phyloP scores from a whole-genome alignment of 2,797 vertebrate species.

The Aselliscus stoliczkanus region DNA sequence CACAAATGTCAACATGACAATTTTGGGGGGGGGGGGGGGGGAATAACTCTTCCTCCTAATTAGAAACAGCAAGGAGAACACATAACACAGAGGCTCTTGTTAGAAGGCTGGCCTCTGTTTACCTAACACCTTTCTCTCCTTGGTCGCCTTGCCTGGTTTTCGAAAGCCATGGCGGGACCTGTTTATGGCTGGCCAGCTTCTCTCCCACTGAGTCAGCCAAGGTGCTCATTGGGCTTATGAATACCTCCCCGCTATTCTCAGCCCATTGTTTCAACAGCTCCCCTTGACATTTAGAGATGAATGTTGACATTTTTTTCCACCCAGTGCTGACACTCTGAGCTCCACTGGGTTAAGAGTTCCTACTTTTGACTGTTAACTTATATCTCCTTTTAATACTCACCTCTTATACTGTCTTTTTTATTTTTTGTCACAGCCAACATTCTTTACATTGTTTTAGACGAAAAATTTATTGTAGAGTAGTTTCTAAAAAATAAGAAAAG shows the following conservation, averaged over 20 bases:
- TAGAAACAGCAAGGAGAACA: neutral
- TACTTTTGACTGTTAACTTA: neutral
- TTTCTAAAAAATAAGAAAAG: constrained; percentile 20
- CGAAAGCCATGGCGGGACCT: neutral
- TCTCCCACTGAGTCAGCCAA: neutral
- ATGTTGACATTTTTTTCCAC: neutral
- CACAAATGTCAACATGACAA: neutral
- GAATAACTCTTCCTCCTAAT: neutral
- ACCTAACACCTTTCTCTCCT: neutral
- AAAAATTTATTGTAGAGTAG: neutral
- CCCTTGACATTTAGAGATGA: neutral
- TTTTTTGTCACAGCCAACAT: neutral
- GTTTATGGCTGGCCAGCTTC: neutral
- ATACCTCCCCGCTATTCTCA: neutral
- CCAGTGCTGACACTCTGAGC: neutral
- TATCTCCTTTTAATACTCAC: neutral
- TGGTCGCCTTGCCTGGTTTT: neutral
- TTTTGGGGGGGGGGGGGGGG: constrained; percentile 5
- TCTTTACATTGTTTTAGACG: neutral
- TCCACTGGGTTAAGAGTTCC: neutral
- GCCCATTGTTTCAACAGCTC: neutral
- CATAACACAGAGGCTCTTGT: neutral
- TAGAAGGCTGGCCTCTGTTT: neutral
- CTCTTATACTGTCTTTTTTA: neutral
- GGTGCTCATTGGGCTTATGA: constrained; percentile 33